Percentiles rank a stretch among this genome's conserved stretches.
Evolutionary conservation across 2,113 vertebrate genomes (phyloP).

Genomic region (Pardalotus punctatus): DNA sequence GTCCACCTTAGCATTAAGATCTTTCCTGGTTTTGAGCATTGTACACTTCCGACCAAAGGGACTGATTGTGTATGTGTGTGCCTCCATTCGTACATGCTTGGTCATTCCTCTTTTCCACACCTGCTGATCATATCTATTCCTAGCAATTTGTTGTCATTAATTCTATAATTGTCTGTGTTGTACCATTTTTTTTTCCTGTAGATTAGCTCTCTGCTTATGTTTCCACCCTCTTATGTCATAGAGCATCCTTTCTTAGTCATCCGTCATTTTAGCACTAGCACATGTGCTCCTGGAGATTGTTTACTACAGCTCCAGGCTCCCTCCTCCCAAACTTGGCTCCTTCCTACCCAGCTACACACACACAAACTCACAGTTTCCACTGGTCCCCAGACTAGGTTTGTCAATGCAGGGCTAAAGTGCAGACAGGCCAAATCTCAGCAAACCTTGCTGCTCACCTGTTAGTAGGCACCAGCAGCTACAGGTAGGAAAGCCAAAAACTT

Average conservation of each 20-base stretch:
- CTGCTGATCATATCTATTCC: not conserved
- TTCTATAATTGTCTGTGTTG: not conserved
- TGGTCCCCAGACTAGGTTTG: not conserved
- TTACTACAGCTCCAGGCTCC: not conserved
- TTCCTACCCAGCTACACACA: not conserved
- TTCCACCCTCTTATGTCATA: not conserved
- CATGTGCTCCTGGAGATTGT: not conserved
- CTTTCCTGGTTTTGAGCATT: not conserved
- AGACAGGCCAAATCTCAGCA: not conserved
- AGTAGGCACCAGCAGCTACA: not conserved
- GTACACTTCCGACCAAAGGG: not conserved
- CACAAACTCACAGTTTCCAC: not conserved
- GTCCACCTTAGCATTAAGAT: not conserved
- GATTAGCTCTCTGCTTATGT: not conserved
- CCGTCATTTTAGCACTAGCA: not conserved
- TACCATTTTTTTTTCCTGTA: not conserved
- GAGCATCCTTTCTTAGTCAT: not conserved
- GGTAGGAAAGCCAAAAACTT: not conserved
- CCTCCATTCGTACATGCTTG: not conserved
- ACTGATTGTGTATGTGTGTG: not conserved
- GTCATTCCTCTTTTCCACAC: not conserved
- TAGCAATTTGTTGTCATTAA: not conserved
- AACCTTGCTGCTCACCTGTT: not conserved
- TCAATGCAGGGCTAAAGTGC: rapidly evolving
- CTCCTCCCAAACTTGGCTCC: not conserved